phyloP scores from a whole-genome alignment of 2,888 invertebrate species.

The Leptarthrus brevirostris region DNA sequence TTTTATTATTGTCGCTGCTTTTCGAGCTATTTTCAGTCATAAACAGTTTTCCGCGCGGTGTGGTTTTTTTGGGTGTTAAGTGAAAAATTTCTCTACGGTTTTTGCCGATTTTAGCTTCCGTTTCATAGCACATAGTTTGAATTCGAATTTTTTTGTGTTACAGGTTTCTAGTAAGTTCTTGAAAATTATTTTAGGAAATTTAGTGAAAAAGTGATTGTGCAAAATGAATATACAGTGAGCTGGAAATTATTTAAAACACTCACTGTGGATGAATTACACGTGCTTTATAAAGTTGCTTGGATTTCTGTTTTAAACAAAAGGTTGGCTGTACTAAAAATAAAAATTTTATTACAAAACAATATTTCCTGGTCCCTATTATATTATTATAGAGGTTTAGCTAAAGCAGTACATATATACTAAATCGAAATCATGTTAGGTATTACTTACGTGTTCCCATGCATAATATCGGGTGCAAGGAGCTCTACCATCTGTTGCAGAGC shows the following conservation, averaged over 20 bases:
- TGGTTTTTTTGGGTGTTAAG: constrained; percentile 55
- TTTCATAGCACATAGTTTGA: constrained; percentile 12
- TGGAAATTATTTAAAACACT: background rate
- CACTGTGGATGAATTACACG: constrained; percentile 39
- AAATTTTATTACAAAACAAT: no score
- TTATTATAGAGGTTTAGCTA: no score
- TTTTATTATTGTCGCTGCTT: constrained; percentile 55
- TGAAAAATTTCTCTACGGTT: background rate
- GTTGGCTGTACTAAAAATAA: constrained; percentile 2
- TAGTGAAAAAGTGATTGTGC: no score
- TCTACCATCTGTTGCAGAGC: constrained; percentile 39
- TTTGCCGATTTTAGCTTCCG: constrained; percentile 3
- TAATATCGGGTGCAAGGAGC: constrained; percentile 5
- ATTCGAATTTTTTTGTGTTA: constrained; percentile 12
- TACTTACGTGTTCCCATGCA: background rate
- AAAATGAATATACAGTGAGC: no score
- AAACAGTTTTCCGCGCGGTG: constrained; percentile 60
- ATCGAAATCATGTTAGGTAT: background rate
- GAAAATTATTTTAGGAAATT: no score
- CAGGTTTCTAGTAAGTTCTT: no score
- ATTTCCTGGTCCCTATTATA: no score
- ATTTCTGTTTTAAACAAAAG: background rate
- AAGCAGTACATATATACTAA: no score
- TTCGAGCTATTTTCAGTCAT: constrained; percentile 60
- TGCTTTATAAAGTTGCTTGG: background rate